Percentiles rank a stretch among this genome's conserved stretches.
Evolutionary conservation across 2,113 vertebrate genomes (phyloP).

Genomic region (Bubo bubo): DNA sequence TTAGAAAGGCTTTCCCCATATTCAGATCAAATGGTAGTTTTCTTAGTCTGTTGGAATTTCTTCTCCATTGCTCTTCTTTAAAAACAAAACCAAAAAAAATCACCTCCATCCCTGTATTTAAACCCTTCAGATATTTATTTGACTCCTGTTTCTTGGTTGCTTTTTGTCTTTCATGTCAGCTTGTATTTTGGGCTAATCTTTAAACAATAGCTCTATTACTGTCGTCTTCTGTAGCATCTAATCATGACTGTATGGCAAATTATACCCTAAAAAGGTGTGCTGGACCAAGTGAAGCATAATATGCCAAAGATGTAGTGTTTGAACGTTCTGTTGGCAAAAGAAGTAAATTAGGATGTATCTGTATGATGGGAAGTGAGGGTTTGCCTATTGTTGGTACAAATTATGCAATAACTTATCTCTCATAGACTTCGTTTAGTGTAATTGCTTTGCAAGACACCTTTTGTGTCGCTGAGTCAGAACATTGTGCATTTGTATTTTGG

Average conservation of each 20-base stretch:
- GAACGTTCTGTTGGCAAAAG: neutral
- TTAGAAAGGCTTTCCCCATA: neutral
- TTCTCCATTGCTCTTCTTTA: neutral
- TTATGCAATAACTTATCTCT: neutral
- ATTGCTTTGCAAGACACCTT: constrained; percentile 36
- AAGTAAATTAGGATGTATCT: neutral
- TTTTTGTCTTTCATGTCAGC: neutral
- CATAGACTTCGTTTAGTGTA: neutral
- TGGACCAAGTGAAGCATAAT: neutral
- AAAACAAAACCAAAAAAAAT: neutral
- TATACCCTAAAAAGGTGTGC: constrained; percentile 16
- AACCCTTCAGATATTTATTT: neutral
- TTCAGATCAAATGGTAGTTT: neutral
- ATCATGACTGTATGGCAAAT: neutral
- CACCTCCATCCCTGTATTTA: neutral
- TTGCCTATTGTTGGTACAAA: neutral
- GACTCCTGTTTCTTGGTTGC: neutral
- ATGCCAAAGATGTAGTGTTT: neutral
- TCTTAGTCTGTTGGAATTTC: neutral
- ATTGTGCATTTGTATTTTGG: neutral
- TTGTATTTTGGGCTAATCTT: neutral
- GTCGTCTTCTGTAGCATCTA: neutral
- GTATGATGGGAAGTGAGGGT: neutral
- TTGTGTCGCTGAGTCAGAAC: neutral
- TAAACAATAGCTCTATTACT: neutral